Evolutionary conservation across 2,797 vertebrate species (phyloP), one percentile per base, ranked within the genome.

Genomic region (Mionectes olivaceus): DNA sequence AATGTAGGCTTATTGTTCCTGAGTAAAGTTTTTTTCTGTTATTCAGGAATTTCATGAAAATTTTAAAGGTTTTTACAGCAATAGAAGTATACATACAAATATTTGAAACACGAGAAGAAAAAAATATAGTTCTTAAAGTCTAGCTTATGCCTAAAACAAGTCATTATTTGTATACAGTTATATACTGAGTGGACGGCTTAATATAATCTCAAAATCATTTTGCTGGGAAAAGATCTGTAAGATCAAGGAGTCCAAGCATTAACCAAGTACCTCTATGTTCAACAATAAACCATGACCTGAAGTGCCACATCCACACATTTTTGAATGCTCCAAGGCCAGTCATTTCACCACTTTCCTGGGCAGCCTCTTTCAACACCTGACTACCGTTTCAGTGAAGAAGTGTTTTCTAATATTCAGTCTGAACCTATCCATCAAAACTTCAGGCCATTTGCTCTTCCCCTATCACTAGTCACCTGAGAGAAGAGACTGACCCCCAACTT

Each of bases 351-450:
- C 13, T 57, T 50, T 50, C 28, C n/a, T 50, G 16, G 19, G 16
- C 24, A 21, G 15, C 19, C 57, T 71, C 18, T 63, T 78, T 18
- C 5, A 28, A 22, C 43, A 32, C 43, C 22, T 27, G 22, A 56
- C 30, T 49, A 70, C 8, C 4, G 7, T 49, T 35, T 27, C 35
- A 35, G 19, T 24, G 32, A 56, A 50, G 11, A 39, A 30, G n/a
- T 35, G 33, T 77, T 79, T 57, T 28, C 23, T 50, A 7, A 21
- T 59, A 22, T 22, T 28, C 57, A 22, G 12, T 52, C 13, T 39
- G 37, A 46, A 24, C 19, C 9, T 52, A 46, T 7, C 13, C 19
- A 24, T 16, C 0, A 0, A 8, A n/a, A 11, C 11, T 46, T 33
- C 16, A 52, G 24, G 44, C 37, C 7, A 22, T 52, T 65, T 87